phyloP scores from a whole-genome alignment of 2,113 vertebrate genomes.

The Bostrychus sinensis region DNA sequence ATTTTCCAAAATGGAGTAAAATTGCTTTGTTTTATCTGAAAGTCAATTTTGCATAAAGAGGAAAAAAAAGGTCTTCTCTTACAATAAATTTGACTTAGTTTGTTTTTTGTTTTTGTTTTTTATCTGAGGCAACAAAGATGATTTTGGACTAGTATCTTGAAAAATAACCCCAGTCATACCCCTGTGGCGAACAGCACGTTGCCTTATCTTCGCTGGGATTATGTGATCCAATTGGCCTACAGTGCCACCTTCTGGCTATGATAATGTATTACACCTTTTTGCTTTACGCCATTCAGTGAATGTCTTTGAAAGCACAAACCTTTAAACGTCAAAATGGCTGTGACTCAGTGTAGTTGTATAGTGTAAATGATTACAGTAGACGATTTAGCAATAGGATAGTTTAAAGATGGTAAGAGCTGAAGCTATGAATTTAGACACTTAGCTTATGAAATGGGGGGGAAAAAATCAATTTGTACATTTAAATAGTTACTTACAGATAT shows the following conservation, averaged over 20 bases:
- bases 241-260: constrained; percentile 54
- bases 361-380: constrained; percentile 37
- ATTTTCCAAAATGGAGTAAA: no score
- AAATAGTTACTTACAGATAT: neutral
- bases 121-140: constrained; percentile 4
- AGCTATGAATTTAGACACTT: no score
- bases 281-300: constrained; percentile 60
- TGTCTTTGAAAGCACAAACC: constrained; percentile 75
- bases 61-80: no score
- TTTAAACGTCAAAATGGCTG: constrained; percentile 44
- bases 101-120: constrained; percentile 6
- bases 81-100: no score
- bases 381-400: constrained; percentile 40
- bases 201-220: constrained; percentile 59
- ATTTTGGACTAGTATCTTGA: neutral
- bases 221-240: constrained; percentile 35
- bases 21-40: no score
- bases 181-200: constrained; percentile 52
- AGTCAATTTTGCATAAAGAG: no score
- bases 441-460: no score
- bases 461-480: no score
- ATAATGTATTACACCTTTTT: constrained; percentile 47
- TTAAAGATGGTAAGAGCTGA: constrained; percentile 19
- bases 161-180: constrained; percentile 17
- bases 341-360: constrained; percentile 30